Conservation (phyloP, 2,797 vertebrate genomes). For the Loris lydekkerianus region DNA sequence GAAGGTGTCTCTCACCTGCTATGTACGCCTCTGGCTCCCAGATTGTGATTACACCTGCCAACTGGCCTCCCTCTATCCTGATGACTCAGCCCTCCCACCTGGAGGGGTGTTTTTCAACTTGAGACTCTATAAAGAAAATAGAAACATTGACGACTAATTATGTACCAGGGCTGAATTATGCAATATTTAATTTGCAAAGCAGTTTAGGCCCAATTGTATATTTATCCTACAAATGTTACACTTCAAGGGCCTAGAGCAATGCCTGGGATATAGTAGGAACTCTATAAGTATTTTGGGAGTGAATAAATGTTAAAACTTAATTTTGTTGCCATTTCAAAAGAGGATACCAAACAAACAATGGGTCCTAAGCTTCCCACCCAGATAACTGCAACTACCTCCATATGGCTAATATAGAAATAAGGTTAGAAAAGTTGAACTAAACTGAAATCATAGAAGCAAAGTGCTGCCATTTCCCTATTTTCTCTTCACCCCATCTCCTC, state of each 20-base stretch:
- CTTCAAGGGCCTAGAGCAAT: not conserved
- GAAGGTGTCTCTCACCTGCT: not conserved
- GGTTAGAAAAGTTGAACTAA: not conserved
- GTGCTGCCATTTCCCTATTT: not conserved
- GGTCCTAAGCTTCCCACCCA: not conserved
- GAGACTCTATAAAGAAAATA: not conserved
- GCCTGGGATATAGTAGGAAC: not conserved
- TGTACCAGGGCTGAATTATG: not conserved
- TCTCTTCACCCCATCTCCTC: not conserved
- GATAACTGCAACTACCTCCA: not conserved
- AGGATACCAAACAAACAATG: not conserved
- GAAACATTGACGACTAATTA: not conserved
- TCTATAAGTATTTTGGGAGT: not conserved
- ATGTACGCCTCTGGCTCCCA: not conserved
- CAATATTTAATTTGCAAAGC: constrained; percentile 7
- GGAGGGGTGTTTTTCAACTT: not conserved
- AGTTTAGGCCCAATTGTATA: not conserved
- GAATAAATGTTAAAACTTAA: constrained; percentile 15
- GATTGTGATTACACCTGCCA: not conserved
- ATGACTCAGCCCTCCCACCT: not conserved
- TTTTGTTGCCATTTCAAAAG: not conserved
- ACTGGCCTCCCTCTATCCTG: not conserved
- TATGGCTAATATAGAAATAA: not conserved
- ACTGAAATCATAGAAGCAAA: not conserved
- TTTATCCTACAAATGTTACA: not conserved